phyloP scores from a whole-genome alignment of 2,888 invertebrate genomes.

The Scelioninae gen. 2 region DNA sequence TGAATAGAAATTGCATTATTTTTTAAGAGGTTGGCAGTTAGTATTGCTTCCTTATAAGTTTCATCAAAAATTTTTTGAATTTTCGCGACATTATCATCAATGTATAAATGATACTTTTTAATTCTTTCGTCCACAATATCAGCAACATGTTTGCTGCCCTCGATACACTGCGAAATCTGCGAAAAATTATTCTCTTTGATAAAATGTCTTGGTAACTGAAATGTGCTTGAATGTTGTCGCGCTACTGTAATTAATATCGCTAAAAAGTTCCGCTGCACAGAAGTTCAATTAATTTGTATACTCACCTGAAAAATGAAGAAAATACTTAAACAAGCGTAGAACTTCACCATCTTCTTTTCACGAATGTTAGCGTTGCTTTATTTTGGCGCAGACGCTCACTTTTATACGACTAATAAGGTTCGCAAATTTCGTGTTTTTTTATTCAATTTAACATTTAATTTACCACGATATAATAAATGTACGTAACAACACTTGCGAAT shows the following conservation, averaged over 20 bases:
- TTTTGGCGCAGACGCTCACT: neutral
- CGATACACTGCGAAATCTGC: slow-evolving; percentile 1
- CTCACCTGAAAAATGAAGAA: slow-evolving; percentile 18
- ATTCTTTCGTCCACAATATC: slow-evolving; percentile 3
- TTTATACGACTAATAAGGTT: slow-evolving; percentile 4
- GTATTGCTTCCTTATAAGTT: slow-evolving; percentile 4
- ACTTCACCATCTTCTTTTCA: slow-evolving; percentile 14
- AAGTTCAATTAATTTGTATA: neutral
- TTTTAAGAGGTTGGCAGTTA: slow-evolving; percentile 8
- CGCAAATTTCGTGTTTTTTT: neutral
- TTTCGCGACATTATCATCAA: slow-evolving; percentile 7
- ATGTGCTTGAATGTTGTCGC: neutral
- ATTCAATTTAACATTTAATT: slow-evolving; percentile 12
- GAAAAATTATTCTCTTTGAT: neutral
- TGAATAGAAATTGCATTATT: slow-evolving; percentile 12
- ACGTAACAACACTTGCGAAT: slow-evolving; percentile 16
- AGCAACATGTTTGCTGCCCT: neutral
- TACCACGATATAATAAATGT: neutral
- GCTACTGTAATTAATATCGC: slow-evolving; percentile 3
- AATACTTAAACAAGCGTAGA: slow-evolving; percentile 5
- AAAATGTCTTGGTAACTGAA: neutral
- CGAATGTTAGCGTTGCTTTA: slow-evolving; percentile 12
- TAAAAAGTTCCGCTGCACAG: neutral
- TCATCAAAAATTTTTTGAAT: slow-evolving; percentile 16
- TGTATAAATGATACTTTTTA: slow-evolving; percentile 9